Base-by-base conservation (phyloP, 2,797 vertebrate species). In the Limosa lapponica region DNA sequence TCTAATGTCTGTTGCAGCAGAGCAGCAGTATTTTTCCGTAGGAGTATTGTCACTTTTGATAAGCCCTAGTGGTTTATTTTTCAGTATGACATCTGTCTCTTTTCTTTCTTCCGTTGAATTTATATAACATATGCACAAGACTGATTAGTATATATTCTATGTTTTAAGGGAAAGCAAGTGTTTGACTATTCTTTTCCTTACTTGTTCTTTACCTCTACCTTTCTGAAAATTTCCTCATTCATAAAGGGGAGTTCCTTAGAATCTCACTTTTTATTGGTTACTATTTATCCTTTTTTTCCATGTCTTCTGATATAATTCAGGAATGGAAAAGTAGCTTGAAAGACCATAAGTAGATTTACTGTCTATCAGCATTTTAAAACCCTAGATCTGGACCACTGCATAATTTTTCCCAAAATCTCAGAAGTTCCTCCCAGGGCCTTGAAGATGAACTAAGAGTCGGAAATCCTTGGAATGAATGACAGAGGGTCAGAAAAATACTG, bases 1-100 rank as follows among this genome's bases (percentile, higher is more conserved):
- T 82, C 79, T 96, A 34, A 81, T 72, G 75, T 91, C 72, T 94
- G 48, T 80, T 93, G 61, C 58, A 62, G 72, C 16, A 82, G 54
- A 80, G 57, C 37, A 79, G 36, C 46, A 69, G 48, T 75, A 79
- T 84, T 92, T 94, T 92, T 84, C 73, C 1, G 58, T 90, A 78
- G 93, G 74, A 95, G 74, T 95, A 89, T 48, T 93, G 81, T 92
- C 93, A 93, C n/a, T 95, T 94, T 82, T 91, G 93, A 74, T 74
- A 89, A 94, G 62, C 62, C 5, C 28, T 74, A 36, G 52, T 57
- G 61, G 71, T 89, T 93, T 96, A 85, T 96, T 96, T 95, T 96
- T 81, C 52, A 67, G 64, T 80, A 54, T 89, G 84, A 87, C 89
- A 93, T 87, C 89, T 94, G 90, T 66, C 67, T 87, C 67, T 88